Evolutionary conservation across 2,888 invertebrate species (phyloP), one percentile per base, ranked within the genome.

Genomic region (Baronia brevicornis): DNA sequence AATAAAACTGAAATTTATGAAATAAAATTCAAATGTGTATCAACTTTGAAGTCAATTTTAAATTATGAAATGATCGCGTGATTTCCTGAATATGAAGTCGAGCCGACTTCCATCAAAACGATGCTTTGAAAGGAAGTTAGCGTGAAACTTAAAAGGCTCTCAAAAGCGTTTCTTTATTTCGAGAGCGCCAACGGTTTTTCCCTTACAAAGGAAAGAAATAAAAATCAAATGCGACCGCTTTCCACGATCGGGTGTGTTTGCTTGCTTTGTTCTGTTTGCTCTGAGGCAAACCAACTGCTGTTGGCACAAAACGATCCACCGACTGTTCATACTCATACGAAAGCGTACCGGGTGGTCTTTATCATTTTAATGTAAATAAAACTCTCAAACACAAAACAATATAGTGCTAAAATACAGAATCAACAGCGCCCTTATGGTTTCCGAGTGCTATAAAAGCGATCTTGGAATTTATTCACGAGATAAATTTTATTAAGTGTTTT

Each of bases 351-450:
- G 82, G 82, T 82, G 82, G 82, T 80, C 82, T 78, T 70, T 75
- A 80, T 82, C 82, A 82, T 77, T 65, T 65, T 54, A 75, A 78
- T 56, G 70, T 78, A 79, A 77, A 82, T 79, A 78, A 48, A 44
- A 37, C 48, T 41, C 44, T 57, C 60, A 62, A 70, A 74, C 69
- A 67, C 62, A 63, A 67, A 66, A 75, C 69, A 74, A 72, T 67
- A 66, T 70, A 69, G 72, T 71, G 65, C 54, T 50, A 54, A 71
- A 72, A 71, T 61, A 64, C 55, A 65, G 65, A 65, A 72, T 54
- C 61, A 74, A 75, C 75, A 72, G 46, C 49, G 53, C 50, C 48
- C 43, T 12, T 22, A 17, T 19, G 43, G 28, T 38, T 33, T 33
- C 31, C 25, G 34, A 39, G 43, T 35, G 33, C 33, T 35, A 33